A percentile compares a stretch with the other conserved stretches of the same genome.
These are phyloP conservation scores for Mercenaria mercenaria DNA, from an alignment of 1,140 invertebrate genomes.

Conservation along the genomic window DNA sequence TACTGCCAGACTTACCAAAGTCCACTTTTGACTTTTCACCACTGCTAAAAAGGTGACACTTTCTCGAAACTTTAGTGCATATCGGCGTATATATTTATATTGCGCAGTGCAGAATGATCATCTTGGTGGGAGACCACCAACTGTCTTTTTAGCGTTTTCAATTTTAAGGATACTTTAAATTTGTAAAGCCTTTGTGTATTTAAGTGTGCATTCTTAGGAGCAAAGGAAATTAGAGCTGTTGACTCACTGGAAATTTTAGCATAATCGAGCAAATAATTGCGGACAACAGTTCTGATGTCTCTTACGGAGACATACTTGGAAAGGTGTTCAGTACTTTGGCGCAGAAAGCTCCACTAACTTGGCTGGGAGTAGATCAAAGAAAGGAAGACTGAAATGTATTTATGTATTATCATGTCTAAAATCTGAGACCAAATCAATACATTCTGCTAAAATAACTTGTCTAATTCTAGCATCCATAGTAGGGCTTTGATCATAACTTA, in stretches of 20 bases:
- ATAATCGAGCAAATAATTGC: too few species aligned
- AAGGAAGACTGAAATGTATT: too few species aligned
- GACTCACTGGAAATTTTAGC: constrained; percentile 55
- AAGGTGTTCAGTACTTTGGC: too few species aligned
- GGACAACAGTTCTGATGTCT: too few species aligned
- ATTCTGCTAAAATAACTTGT: too few species aligned
- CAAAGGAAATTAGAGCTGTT: constrained; percentile 62
- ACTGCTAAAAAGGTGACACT: constrained; percentile 40
- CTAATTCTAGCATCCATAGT: too few species aligned
- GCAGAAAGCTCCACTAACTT: too few species aligned
- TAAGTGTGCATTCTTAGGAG: constrained; percentile 50
- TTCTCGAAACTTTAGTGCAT: constrained; percentile 50
- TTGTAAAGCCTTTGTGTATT: constrained; percentile 52
- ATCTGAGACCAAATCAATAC: too few species aligned
- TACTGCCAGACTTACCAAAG: constrained; percentile 57
- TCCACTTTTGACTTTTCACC: constrained; percentile 72
- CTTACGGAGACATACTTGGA: too few species aligned
- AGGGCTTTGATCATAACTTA: too few species aligned
- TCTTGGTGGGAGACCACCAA: constrained; percentile 48
- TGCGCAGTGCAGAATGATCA: constrained; percentile 63
- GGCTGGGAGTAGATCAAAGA: too few species aligned
- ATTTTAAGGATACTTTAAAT: constrained; percentile 11
- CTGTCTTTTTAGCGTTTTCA: constrained; percentile 64
- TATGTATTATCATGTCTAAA: too few species aligned
- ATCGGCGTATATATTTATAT: constrained; percentile 59